Evolutionary conservation across 1,140 invertebrate genomes (phyloP).

Genomic region (Diabrotica undecimpunctata): DNA sequence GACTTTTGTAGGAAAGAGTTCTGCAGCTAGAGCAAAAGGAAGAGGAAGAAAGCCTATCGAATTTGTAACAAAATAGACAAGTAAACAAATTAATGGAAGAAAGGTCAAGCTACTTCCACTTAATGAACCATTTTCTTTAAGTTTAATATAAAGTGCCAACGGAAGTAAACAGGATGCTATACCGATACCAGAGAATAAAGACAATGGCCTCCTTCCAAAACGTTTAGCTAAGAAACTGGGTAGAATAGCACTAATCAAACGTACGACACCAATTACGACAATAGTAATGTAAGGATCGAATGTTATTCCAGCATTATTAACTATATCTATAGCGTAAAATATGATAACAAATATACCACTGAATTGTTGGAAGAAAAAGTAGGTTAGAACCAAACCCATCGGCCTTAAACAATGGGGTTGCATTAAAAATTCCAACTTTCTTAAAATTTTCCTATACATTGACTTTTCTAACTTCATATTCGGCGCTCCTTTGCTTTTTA

Average conservation of each 20-base stretch:
- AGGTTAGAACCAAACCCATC: constrained; percentile 59
- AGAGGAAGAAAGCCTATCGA: constrained; percentile 61
- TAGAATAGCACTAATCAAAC: constrained; percentile 54
- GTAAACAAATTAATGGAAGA: constrained; percentile 52
- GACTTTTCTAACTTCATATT: constrained; percentile 18
- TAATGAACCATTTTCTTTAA: constrained; percentile 38
- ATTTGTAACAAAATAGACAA: constrained; percentile 59
- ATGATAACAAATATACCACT: constrained; percentile 62
- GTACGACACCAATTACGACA: constrained; percentile 54
- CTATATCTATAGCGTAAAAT: constrained; percentile 66
- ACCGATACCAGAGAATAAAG: constrained; percentile 57
- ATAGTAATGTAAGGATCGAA: constrained; percentile 58
- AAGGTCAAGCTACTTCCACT: constrained; percentile 36
- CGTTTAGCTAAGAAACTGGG: constrained; percentile 54
- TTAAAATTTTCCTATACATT: constrained; percentile 27
- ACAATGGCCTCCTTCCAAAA: constrained; percentile 55
- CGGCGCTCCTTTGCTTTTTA: constrained; percentile 22
- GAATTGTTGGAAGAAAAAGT: constrained; percentile 63
- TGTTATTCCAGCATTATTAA: constrained; percentile 54
- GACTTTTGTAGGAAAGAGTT: constrained; percentile 65
- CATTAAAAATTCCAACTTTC: constrained; percentile 43
- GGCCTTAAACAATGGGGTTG: constrained; percentile 58
- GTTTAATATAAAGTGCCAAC: constrained; percentile 50
- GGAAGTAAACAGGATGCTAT: constrained; percentile 59
- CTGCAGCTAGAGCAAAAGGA: constrained; percentile 74